Evolutionary conservation across 1,140 invertebrate genomes (phyloP).

Genomic region (Batillaria attramentaria): DNA sequence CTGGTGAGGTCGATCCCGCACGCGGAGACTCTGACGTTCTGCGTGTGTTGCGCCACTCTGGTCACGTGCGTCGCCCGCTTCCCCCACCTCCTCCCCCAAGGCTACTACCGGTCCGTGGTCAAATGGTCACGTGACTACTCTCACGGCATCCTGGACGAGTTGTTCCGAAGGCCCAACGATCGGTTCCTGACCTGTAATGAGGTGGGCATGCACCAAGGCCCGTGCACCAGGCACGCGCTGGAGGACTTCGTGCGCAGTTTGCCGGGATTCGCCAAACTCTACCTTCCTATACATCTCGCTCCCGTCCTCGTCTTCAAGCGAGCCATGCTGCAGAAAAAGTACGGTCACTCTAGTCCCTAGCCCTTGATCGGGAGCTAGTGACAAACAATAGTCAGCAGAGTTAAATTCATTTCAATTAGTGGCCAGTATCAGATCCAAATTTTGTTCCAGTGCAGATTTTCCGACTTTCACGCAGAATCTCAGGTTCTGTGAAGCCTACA

Average conservation of each 20-base stretch:
- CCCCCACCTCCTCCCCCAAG: slow-evolving; percentile 53
- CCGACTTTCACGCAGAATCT: too few species aligned
- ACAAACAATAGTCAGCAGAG: too few species aligned
- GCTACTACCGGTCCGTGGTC: slow-evolving; percentile 57
- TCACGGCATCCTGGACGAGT: slow-evolving; percentile 43
- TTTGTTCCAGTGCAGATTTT: too few species aligned
- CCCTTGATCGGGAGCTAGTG: too few species aligned
- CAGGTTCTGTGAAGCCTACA: too few species aligned
- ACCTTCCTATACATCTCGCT: slow-evolving; percentile 61
- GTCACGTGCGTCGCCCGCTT: slow-evolving; percentile 54
- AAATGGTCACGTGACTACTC: slow-evolving; percentile 65
- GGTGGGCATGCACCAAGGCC: slow-evolving; percentile 53
- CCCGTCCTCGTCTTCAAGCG: slow-evolving; percentile 60
- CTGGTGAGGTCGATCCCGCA: slow-evolving; percentile 49
- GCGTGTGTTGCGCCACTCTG: slow-evolving; percentile 52
- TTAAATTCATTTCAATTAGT: too few species aligned
- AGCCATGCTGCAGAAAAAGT: slow-evolving; percentile 52
- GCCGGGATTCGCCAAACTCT: slow-evolving; percentile 60
- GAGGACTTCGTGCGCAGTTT: slow-evolving; percentile 54
- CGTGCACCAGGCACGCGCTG: slow-evolving; percentile 54
- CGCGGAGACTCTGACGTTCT: slow-evolving; percentile 57
- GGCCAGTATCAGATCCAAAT: too few species aligned
- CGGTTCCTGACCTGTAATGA: slow-evolving; percentile 58
- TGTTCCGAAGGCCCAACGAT: slow-evolving; percentile 51
- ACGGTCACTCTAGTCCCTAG: too few species aligned